Evolutionary conservation across 2,797 vertebrate genomes (phyloP).

Genomic region (Euthynnus affinis): DNA sequence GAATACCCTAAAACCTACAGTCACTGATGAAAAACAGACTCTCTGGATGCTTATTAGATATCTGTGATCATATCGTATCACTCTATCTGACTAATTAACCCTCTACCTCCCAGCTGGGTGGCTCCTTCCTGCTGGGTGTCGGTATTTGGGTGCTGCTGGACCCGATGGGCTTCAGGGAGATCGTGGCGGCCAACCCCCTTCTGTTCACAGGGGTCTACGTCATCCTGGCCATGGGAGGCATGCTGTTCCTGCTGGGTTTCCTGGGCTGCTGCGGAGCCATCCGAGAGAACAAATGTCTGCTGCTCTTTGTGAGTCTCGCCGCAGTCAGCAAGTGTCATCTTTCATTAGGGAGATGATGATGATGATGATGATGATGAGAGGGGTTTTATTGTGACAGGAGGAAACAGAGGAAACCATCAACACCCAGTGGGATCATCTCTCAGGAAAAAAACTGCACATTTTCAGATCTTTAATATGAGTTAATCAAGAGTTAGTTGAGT

Average conservation of each 20-base stretch:
- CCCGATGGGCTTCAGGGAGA: slow-evolving; percentile 95
- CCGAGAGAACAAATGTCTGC: slow-evolving; percentile 97
- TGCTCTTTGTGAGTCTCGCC: slow-evolving; percentile 93
- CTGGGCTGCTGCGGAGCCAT: slow-evolving; percentile 97
- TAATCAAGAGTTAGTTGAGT: too few species aligned
- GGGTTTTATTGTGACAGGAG: too few species aligned
- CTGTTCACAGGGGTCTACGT: slow-evolving; percentile 95
- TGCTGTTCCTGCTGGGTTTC: slow-evolving; percentile 97
- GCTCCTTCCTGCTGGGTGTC: slow-evolving; percentile 93
- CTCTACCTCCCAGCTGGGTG: slow-evolving; percentile 88
- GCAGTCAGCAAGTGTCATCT: neutral
- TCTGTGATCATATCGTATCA: too few species aligned
- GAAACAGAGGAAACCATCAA: too few species aligned
- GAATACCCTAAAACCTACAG: too few species aligned
- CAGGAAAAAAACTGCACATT: too few species aligned
- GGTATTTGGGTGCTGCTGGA: slow-evolving; percentile 97
- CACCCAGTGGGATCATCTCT: too few species aligned
- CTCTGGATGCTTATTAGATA: too few species aligned
- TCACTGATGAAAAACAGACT: too few species aligned
- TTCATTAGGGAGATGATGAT: too few species aligned
- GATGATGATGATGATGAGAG: too few species aligned
- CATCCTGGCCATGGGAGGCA: slow-evolving; percentile 93
- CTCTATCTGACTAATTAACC: neutral
- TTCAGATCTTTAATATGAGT: too few species aligned
- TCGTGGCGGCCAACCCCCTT: slow-evolving; percentile 93